Conservation (phyloP, 2,888 invertebrate genomes). For the Clanis bilineata region DNA sequence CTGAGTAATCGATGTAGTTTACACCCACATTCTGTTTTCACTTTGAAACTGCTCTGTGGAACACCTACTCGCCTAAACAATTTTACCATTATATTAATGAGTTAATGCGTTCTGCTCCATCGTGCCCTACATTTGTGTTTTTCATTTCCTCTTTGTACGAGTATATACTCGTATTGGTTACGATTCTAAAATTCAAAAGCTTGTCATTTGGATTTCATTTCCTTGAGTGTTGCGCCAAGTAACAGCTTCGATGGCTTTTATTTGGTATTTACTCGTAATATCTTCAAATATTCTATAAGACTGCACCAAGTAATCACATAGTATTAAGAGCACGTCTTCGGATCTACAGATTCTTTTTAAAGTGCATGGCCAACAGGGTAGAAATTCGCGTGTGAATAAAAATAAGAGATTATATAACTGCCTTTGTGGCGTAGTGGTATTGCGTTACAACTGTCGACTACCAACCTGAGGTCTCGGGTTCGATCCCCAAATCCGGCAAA, state of each 20-base stretch:
- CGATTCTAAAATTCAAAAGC: constrained; percentile 27
- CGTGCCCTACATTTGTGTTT: constrained; percentile 35
- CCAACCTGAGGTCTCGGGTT: no score
- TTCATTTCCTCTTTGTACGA: constrained; percentile 43
- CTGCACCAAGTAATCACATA: no score
- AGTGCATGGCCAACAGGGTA: no score
- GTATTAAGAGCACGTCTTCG: no score
- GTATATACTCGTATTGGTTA: constrained; percentile 26
- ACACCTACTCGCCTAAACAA: constrained; percentile 10
- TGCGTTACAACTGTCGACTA: no score
- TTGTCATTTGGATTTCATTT: constrained; percentile 37
- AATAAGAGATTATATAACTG: no score
- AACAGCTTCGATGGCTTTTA: not conserved
- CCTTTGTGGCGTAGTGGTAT: no score
- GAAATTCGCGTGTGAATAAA: no score
- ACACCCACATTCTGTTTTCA: not conserved
- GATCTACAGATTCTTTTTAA: no score
- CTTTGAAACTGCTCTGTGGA: not conserved
- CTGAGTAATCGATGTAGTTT: constrained; percentile 2
- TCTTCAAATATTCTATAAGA: no score
- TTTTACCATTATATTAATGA: constrained; percentile 24
- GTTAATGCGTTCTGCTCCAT: constrained; percentile 35
- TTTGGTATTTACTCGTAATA: not conserved
- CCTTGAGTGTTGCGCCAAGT: constrained; percentile 37
- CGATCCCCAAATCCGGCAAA: no score